A percentile compares a stretch with the other conserved stretches of the same genome.
These are phyloP conservation scores for Mechanitis mazaeus DNA, from an alignment of 2,888 invertebrate species.

Conservation along the genomic window DNA sequence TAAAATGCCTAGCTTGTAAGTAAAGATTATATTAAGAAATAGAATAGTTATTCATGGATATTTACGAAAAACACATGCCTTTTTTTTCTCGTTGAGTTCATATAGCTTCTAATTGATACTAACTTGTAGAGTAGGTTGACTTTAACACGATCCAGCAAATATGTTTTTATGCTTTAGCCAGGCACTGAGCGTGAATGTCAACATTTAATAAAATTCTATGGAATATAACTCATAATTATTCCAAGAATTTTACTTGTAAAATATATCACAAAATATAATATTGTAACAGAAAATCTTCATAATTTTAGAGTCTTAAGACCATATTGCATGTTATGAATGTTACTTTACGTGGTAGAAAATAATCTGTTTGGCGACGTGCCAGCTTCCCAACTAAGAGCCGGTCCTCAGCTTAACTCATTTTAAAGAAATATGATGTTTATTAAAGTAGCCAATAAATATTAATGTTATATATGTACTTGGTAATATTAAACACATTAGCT, in stretches of 20 bases:
- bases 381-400: slow-evolving; percentile 20
- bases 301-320: slow-evolving; percentile 18
- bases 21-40: too few relatives aligned
- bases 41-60: too few relatives aligned
- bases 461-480: not conserved
- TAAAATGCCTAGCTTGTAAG: too few relatives aligned
- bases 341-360: slow-evolving; percentile 26
- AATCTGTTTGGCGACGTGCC: slow-evolving; percentile 29
- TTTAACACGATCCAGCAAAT: too few relatives aligned
- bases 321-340: slow-evolving; percentile 27
- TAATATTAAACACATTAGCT: not conserved
- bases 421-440: slow-evolving; percentile 12
- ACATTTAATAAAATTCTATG: too few relatives aligned
- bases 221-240: not conserved
- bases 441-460: slow-evolving; percentile 4
- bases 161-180: too few relatives aligned
- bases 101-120: too few relatives aligned
- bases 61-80: too few relatives aligned
- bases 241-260: not conserved
- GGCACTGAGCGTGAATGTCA: too few relatives aligned
- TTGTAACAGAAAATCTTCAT: slow-evolving; percentile 2
- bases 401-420: slow-evolving; percentile 24
- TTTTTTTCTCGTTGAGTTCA: too few relatives aligned
- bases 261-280: not conserved
- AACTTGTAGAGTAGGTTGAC: too few relatives aligned